phyloP scores from a whole-genome alignment of 2,888 invertebrate genomes.

The Netelia melanura region DNA sequence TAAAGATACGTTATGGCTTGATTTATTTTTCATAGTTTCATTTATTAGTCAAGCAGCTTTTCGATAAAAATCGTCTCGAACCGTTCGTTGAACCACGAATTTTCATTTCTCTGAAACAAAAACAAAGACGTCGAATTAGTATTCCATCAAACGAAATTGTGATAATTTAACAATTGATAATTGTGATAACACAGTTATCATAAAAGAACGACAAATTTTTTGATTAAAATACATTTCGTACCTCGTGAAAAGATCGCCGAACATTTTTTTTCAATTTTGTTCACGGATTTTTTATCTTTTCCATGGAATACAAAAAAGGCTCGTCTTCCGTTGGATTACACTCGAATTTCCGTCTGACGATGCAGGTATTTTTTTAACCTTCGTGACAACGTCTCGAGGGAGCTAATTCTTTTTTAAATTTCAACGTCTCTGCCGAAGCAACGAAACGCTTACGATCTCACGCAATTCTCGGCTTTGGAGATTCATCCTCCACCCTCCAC shows the following conservation, averaged over 20 bases:
- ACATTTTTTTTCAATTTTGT: background rate
- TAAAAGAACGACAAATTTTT: too few species aligned
- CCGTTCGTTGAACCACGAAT: too few species aligned
- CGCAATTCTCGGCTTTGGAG: background rate
- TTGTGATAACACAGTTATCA: background rate
- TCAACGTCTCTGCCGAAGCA: background rate
- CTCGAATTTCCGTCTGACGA: background rate
- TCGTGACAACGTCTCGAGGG: background rate
- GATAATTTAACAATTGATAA: background rate
- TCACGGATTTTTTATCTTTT: background rate
- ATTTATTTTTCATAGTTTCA: slow-evolving; percentile 37
- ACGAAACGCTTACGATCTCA: background rate
- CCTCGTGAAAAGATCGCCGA: background rate
- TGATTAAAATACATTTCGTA: background rate
- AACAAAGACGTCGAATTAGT: background rate
- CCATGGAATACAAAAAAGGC: background rate
- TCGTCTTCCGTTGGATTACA: background rate
- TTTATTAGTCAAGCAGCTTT: background rate
- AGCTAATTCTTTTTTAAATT: background rate
- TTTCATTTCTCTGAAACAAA: background rate
- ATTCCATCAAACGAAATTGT: background rate
- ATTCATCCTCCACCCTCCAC: background rate
- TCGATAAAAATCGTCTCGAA: too few species aligned
- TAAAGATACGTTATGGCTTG: slow-evolving; percentile 43
- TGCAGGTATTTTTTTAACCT: background rate